phyloP scores from a whole-genome alignment of 2,888 invertebrate genomes.

The Pollenia angustigena region DNA sequence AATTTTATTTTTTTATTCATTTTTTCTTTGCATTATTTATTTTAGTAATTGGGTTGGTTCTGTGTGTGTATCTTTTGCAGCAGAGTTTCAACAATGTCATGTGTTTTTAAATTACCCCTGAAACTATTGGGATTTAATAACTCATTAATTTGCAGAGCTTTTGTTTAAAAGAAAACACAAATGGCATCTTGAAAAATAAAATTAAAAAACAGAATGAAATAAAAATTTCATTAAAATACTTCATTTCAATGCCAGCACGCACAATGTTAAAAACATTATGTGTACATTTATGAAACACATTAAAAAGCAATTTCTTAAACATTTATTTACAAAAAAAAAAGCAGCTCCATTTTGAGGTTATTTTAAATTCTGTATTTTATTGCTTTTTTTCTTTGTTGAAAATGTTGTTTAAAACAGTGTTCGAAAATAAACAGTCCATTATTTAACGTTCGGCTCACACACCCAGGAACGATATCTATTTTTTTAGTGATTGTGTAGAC shows the following conservation, averaged over 20 bases:
- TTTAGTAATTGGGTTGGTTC: conserved; percentile 19
- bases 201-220: background rate
- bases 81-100: background rate
- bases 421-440: too few relatives aligned
- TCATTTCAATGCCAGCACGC: background rate
- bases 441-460: too few relatives aligned
- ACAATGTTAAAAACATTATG: background rate
- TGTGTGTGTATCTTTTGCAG: background rate
- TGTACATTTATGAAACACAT: background rate
- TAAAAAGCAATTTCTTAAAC: conserved; percentile 1
- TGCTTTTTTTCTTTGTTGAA: background rate
- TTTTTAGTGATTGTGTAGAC: too few relatives aligned
- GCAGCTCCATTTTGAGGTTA: background rate
- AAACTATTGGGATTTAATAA: conserved; percentile 61
- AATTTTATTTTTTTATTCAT: background rate
- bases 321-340: background rate
- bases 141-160: conserved; percentile 23
- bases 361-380: conserved; percentile 1
- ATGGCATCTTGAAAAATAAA: background rate
- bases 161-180: conserved; percentile 13
- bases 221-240: conserved; percentile 43
- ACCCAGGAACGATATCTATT: too few relatives aligned
- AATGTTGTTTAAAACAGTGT: background rate
- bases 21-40: background rate
- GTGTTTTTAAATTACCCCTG: conserved; percentile 41